Evolutionary conservation across 2,113 vertebrate species (phyloP), one percentile per base, ranked within the genome.

Genomic region (Arvicanthis niloticus): DNA sequence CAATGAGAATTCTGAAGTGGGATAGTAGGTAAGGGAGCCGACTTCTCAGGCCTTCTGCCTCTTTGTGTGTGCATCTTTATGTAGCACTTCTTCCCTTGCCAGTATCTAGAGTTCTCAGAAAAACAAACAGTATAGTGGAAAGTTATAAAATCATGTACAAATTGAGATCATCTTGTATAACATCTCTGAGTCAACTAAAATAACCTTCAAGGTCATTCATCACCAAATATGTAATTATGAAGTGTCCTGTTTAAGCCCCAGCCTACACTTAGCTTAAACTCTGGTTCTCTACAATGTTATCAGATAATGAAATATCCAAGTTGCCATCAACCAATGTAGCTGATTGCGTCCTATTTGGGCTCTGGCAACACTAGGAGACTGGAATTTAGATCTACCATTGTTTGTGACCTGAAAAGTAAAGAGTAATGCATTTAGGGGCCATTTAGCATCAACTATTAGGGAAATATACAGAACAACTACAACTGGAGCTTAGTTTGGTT

Each of bases 141-240:
- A 93, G 78, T 78, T 65, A 90, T 34, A 85, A 97, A 93, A 12
- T 68, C 5, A 48, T 89, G 96, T 86, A 68, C 10, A 91, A 76
- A 82, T 85, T 70, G 82, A 89, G 56, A 31, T 87, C 80, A 93
- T 12, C 53, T 72, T 91, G 89, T 88, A 92, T 68, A 96, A 75
- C 11, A 78, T 77, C 31, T 80, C 76, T 72, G n/a, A 91, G 37
- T 91, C n/a, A 90, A 77, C 81, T 82, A 89, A 95, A 93, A 19
- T 91, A 81, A 4, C 13, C 34, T 86, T 21, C 22, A 86, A 76
- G 48, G 81, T 77, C 24, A 73, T 87, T 92, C 40, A 91, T 92
- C 72, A 70, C 5, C 45, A 95, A 87, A 78, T 93, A 19, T 19
- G 68, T 95, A 85, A 93, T 91, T 89, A 88, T 80, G 51, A 80